Conservation (phyloP, 2,113 vertebrate species). For the Phrynosoma platyrhinos region DNA sequence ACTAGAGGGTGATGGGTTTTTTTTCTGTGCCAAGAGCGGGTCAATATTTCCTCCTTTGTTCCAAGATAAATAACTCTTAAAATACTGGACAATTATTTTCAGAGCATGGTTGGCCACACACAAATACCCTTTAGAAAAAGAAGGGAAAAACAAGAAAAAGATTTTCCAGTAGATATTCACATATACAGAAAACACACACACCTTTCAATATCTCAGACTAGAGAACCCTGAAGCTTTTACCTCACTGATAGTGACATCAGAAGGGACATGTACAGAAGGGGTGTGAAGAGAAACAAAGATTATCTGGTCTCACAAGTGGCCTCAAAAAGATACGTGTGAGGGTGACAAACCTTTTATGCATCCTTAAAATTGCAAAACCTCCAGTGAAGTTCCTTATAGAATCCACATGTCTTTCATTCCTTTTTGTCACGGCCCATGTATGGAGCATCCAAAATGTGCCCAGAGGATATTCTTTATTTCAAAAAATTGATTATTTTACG, state of each 20-base stretch:
- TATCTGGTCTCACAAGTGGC: background rate
- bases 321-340: background rate
- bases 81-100: slow-evolving; percentile 24
- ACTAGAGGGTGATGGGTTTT: background rate
- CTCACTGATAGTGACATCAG: background rate
- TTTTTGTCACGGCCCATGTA: background rate
- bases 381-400: background rate
- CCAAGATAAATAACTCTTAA: slow-evolving; percentile 61
- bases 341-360: background rate
- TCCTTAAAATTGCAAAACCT: background rate
- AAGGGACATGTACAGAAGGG: background rate
- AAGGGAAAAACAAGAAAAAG: background rate
- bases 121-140: background rate
- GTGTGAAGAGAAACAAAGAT: background rate
- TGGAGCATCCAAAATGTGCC: background rate
- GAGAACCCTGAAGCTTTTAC: no score
- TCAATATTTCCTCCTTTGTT: slow-evolving; percentile 41
- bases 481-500: background rate
- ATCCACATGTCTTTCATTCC: no score
- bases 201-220: background rate
- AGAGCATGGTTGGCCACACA: background rate
- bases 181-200: background rate
- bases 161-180: background rate
- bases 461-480: background rate
- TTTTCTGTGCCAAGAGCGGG: slow-evolving; percentile 19